Conservation (phyloP, 30 jellyfish, hydroid and myxozoan genomes). For the Mastigias papua region DNA sequence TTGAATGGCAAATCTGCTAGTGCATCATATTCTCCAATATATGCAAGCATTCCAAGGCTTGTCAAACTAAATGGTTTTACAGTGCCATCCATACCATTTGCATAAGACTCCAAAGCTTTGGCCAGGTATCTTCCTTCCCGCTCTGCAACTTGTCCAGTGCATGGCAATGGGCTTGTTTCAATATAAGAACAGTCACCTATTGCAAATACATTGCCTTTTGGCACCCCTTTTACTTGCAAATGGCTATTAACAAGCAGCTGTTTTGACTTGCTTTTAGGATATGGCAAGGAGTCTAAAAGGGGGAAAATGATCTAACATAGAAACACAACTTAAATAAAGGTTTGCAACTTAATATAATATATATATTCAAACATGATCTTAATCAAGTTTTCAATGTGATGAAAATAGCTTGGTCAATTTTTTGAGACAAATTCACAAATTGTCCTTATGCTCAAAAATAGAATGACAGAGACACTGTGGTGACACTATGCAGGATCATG, state of each 20-base stretch:
- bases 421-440: neutral
- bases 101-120: conserved; percentile 50
- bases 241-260: conserved; percentile 81
- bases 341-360: too few species aligned
- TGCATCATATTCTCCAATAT: conserved; percentile 94
- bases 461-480: too few species aligned
- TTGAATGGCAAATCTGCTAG: conserved; percentile 88
- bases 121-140: conserved; percentile 92
- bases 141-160: conserved; percentile 97
- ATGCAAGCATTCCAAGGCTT: conserved; percentile 94
- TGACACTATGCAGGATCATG: too few species aligned
- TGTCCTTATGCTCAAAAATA: too few species aligned
- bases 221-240: conserved; percentile 72
- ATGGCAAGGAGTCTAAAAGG: conserved; percentile 28
- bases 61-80: conserved; percentile 79
- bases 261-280: conserved; percentile 65
- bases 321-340: too few species aligned
- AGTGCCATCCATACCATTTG: conserved; percentile 19
- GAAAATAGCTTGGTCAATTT: neutral
- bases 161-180: conserved; percentile 76
- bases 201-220: conserved; percentile 78
- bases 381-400: neutral
- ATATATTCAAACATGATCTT: too few species aligned
- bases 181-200: conserved; percentile 94
- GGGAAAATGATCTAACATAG: neutral